Evolutionary conservation across 2,113 vertebrate species (phyloP), one percentile per base, ranked within the genome.

Genomic region (Felis chaus): DNA sequence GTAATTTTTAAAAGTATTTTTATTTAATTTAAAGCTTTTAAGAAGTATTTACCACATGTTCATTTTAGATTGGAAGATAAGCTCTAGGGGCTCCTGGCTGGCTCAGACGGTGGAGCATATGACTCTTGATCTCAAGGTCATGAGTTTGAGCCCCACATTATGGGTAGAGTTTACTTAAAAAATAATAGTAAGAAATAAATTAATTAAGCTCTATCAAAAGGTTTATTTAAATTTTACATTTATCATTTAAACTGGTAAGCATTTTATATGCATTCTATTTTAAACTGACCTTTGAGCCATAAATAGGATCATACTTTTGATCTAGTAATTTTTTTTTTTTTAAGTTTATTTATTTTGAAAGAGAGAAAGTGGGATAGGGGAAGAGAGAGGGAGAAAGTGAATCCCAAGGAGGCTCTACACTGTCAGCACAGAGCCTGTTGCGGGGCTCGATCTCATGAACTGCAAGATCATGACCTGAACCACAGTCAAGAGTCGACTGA

Each of bases 51-150:
- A 94, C 66, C 33, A 25, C 27, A 55, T 76, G n/a, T 86, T 93
- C 31, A 78, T 68, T 92, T 97, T 53, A 74, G 13, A 89, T n/a
- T 84, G 86, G 94, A 89, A 81, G 25, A 88, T 61, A 88, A 95
- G 76, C 23, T 25, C 71, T 14, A 18, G 11, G 23, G 23, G 23
- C 39, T 41, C 71, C 71, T 74, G 39, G 23, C 12, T 41, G 71
- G 71, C 39, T 74, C 39, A 41, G 71, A 39, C 36, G 25, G 11
- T 41, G 41, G 23, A 41, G 39, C 71, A 74, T 27, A 18, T 13
- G 39, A 13, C 57, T 61, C 57, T 61, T 61, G 21, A 23, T 61
- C 57, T 61, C 57, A 23, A 21, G 57, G 57, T 61, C 57, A 23
- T 23, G 19, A 2, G 57, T 61, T 61, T 7, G 8, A 61, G 21